Evolutionary conservation across 35 echinoderm and acorn worm species (phyloP), one percentile per base, ranked within the genome.

Genomic region (Chiridota heheva): DNA sequence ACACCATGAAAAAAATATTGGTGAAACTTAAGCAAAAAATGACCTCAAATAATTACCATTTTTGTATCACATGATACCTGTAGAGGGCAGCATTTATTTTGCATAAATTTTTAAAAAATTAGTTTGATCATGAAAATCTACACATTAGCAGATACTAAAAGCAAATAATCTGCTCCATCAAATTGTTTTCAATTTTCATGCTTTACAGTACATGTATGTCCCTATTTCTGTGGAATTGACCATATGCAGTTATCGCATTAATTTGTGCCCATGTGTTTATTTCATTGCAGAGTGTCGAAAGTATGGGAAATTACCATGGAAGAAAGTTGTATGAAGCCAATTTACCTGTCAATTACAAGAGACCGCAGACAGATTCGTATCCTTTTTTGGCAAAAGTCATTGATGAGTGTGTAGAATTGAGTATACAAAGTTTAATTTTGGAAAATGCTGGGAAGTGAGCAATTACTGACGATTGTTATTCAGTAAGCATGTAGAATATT

Each of bases 351-450:
- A 61, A 46, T 17, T 96, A 87, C 63, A 76, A 83, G 72, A 67
- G 92, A 37, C 92, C 87, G 40, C 87, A 90, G 76, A 90, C 92
- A 48, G 92, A 96, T 60, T 96, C 92, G 92, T 96, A 96, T 96
- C 92, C 92, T 96, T 88, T 78, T 37, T 2, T n/a, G n/a, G n/a
- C n/a, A n/a, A n/a, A n/a, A 42, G 4, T 3, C n/a, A 7, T 36
- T 64, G 7, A n/a, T n/a, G n/a, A n/a, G n/a, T n/a, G n/a, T n/a
- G n/a, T n/a, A n/a, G n/a, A n/a, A n/a, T n/a, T n/a, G n/a, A n/a
- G n/a, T n/a, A n/a, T n/a, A n/a, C n/a, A n/a, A n/a, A n/a, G n/a
- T n/a, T n/a, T n/a, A n/a, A n/a, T n/a, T n/a, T n/a, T n/a, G n/a
- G n/a, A n/a, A n/a, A n/a, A n/a, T n/a, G n/a, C n/a, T n/a, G n/a